Percentiles rank a stretch among this genome's conserved stretches.
Evolutionary conservation across 35 echinoderm and acorn worm species (phyloP).

Genomic region (Ptychodera flava): DNA sequence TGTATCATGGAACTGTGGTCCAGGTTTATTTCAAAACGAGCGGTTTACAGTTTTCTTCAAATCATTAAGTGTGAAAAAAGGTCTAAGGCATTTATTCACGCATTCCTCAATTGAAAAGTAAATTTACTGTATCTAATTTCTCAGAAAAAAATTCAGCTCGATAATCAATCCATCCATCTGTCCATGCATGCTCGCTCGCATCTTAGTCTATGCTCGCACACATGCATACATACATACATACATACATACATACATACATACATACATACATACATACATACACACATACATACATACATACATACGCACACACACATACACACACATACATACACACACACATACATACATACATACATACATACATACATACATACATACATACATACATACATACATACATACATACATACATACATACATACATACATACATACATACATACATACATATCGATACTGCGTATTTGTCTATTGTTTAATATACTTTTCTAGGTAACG

Average conservation of each 20-base stretch:
- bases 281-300: not conserved
- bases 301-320: not conserved
- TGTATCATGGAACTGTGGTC: too few relatives aligned
- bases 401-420: slow-evolving; percentile 2
- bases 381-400: slow-evolving; percentile 2
- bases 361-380: not conserved
- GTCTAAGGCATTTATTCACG: too few relatives aligned
- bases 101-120: too few relatives aligned
- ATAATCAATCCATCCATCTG: not conserved
- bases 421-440: slow-evolving; percentile 2
- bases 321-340: not conserved
- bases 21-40: too few relatives aligned
- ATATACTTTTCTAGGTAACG: not conserved
- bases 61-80: too few relatives aligned
- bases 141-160: not conserved
- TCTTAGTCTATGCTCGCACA: not conserved
- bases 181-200: not conserved
- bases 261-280: not conserved
- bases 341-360: not conserved
- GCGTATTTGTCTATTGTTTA: not conserved
- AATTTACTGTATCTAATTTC: too few relatives aligned
- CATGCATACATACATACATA: not conserved
- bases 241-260: slow-evolving; percentile 2
- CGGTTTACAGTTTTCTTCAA: too few relatives aligned
- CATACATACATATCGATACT: not conserved